Evolutionary conservation across 2,113 vertebrate species (phyloP).

Genomic region (Python bivittatus): DNA sequence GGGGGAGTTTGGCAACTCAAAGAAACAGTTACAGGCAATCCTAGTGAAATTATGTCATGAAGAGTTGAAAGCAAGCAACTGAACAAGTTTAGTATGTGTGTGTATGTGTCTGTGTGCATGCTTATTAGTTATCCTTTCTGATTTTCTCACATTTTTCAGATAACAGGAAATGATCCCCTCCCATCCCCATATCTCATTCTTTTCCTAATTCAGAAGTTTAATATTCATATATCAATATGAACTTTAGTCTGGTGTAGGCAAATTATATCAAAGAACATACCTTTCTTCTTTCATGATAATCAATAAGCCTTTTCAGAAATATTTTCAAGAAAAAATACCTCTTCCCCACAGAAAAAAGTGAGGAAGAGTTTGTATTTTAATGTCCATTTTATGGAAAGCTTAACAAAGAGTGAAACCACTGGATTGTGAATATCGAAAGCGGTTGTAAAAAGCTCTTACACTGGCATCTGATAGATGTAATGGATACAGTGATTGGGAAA

Average conservation of each 20-base stretch:
- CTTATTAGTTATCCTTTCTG: neutral
- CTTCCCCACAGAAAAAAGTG: neutral
- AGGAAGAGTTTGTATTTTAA: neutral
- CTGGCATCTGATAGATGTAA: neutral
- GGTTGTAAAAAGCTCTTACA: neutral
- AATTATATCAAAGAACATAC: neutral
- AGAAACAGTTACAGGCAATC: neutral
- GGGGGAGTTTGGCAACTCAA: neutral
- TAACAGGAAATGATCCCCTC: neutral
- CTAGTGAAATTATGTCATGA: neutral
- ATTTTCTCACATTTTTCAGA: neutral
- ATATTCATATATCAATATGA: neutral
- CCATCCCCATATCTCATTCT: neutral
- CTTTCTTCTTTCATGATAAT: neutral
- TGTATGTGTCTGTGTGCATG: neutral
- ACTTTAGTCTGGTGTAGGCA: neutral
- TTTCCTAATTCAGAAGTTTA: neutral
- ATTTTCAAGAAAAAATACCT: neutral
- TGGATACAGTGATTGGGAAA: neutral
- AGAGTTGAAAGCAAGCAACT: neutral
- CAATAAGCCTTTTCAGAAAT: neutral
- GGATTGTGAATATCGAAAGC: neutral
- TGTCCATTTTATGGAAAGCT: neutral
- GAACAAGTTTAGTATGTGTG: neutral
- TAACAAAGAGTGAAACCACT: neutral